phyloP scores from a whole-genome alignment of 1,140 invertebrate species.

The Scaptomyza montana region DNA sequence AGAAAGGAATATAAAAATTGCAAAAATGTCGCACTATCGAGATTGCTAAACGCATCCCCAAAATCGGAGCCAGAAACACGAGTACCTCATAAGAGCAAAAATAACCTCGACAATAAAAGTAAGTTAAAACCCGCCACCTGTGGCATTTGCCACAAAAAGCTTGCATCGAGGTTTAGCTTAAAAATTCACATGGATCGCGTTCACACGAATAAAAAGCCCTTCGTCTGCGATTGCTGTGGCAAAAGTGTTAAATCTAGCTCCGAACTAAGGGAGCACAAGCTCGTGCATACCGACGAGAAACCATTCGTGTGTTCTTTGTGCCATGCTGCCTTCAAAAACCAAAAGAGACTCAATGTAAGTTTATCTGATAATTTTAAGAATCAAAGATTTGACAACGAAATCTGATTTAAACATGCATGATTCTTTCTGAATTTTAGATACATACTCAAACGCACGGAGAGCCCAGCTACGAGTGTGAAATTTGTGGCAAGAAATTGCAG shows the following conservation, averaged over 20 bases:
- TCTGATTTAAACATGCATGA: too few relatives aligned
- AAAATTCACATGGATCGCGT: conserved; percentile 79
- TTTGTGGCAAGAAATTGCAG: conserved; percentile 84
- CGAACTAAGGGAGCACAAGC: conserved; percentile 84
- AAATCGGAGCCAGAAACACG: background rate
- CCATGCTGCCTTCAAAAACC: conserved; percentile 54
- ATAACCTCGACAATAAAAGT: background rate
- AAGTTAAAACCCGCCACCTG: conserved; percentile 45
- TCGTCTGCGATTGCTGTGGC: conserved; percentile 84
- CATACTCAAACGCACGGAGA: conserved; percentile 81
- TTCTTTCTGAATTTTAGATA: conserved; percentile 28
- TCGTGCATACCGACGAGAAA: conserved; percentile 82
- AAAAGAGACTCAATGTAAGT: conserved; percentile 48
- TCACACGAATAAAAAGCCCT: conserved; percentile 83
- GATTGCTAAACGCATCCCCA: conserved; percentile 18
- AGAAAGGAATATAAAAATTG: conserved; percentile 5
- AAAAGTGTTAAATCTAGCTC: conserved; percentile 83
- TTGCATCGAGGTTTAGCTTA: conserved; percentile 60
- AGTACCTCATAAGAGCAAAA: background rate
- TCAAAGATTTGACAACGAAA: too few relatives aligned
- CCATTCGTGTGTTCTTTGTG: conserved; percentile 56
- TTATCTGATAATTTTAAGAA: background rate
- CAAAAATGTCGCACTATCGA: conserved; percentile 26
- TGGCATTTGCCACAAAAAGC: conserved; percentile 70
- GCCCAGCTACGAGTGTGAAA: conserved; percentile 83